Conservation (phyloP, 2,888 invertebrate species). For the Hermaeophaga mercurialis region DNA sequence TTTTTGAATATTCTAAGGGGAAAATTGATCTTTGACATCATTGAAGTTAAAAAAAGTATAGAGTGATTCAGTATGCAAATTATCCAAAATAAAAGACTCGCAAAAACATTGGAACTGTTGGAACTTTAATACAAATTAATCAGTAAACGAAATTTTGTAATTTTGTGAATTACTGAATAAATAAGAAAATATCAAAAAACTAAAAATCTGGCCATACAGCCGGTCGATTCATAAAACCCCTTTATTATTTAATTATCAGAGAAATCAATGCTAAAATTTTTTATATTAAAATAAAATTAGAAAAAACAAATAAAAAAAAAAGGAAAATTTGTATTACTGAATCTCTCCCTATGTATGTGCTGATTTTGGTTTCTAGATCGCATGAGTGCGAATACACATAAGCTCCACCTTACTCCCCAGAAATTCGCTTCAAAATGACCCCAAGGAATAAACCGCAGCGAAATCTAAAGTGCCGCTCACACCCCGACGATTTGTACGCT, state of each 20-base stretch:
- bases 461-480: slow-evolving; percentile 8
- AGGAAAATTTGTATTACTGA: background rate
- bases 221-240: no score
- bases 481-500: slow-evolving; percentile 41
- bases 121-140: no score
- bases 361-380: slow-evolving; percentile 18
- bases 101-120: no score
- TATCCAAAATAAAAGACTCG: no score
- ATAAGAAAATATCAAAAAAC: no score
- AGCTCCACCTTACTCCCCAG: background rate
- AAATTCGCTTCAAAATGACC: slow-evolving; percentile 1
- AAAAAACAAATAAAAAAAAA: no score
- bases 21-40: slow-evolving; percentile 4
- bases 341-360: slow-evolving; percentile 14
- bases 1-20: background rate
- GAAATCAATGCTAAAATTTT: no score
- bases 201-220: no score
- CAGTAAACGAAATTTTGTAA: no score
- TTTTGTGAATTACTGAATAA: no score
- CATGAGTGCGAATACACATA: slow-evolving; percentile 14
- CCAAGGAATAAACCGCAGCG: slow-evolving; percentile 5
- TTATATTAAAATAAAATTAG: no score
- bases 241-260: no score
- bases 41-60: slow-evolving; percentile 9
- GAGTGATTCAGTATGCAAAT: background rate